phyloP scores from a whole-genome alignment of 2,888 invertebrate genomes.

The Malachius bipustulatus region DNA sequence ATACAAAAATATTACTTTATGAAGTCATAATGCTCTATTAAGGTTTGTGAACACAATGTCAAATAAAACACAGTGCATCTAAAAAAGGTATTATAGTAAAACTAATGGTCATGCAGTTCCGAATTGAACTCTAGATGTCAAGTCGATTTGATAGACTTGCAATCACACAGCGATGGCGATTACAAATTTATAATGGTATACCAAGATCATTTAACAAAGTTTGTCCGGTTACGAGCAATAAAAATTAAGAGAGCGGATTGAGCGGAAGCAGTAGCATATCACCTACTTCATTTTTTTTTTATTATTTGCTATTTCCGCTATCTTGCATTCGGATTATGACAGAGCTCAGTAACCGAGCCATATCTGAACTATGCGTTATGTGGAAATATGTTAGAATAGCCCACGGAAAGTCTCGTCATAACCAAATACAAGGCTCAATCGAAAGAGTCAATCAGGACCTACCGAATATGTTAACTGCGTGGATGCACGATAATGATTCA shows the following conservation, averaged over 20 bases:
- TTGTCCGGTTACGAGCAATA: slow-evolving; percentile 1
- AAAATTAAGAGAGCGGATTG: background rate
- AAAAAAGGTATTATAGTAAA: slow-evolving; percentile 18
- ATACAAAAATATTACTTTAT: slow-evolving; percentile 26
- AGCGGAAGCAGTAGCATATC: no score
- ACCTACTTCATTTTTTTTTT: slow-evolving; percentile 22
- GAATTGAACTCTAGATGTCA: slow-evolving; percentile 18
- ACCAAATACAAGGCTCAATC: slow-evolving; percentile 18
- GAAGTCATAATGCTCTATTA: slow-evolving; percentile 23
- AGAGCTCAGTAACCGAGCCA: slow-evolving; percentile 20
- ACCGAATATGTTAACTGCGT: slow-evolving; percentile 21
- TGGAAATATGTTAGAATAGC: slow-evolving; percentile 22
- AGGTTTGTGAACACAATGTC: slow-evolving; percentile 22
- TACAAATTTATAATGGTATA: slow-evolving; percentile 12
- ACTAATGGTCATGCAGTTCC: slow-evolving; percentile 15
- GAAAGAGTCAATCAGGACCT: slow-evolving; percentile 20
- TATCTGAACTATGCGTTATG: slow-evolving; percentile 17
- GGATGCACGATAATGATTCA: slow-evolving; percentile 25
- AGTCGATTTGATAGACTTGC: slow-evolving; percentile 22
- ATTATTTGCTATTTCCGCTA: slow-evolving; percentile 23
- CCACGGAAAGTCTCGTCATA: slow-evolving; percentile 19
- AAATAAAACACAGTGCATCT: slow-evolving; percentile 20
- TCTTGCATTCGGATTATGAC: slow-evolving; percentile 27
- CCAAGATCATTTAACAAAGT: slow-evolving; percentile 15
- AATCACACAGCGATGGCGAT: slow-evolving; percentile 18